Evolutionary conservation across 2,888 invertebrate species (phyloP).

Genomic region (Mimachlamys varia): DNA sequence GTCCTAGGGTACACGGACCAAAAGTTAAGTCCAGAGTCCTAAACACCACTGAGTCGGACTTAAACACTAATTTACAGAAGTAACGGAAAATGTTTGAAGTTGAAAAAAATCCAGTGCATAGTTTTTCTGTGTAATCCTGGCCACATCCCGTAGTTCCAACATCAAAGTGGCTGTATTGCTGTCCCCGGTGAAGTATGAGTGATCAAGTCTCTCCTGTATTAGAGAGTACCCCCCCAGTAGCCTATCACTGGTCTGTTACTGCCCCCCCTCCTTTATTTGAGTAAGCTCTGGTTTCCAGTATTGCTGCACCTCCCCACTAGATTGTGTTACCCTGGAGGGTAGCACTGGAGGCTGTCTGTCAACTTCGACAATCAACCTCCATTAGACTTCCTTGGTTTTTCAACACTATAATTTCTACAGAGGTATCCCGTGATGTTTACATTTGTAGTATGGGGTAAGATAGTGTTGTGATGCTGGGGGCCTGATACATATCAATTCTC

Average conservation of each 20-base stretch:
- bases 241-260: neutral
- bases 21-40: neutral
- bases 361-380: conserved; percentile 15
- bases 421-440: neutral
- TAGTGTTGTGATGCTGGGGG: conserved; percentile 1
- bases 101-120: neutral
- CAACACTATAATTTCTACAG: conserved; percentile 31
- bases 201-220: neutral
- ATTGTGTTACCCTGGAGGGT: neutral
- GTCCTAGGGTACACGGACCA: neutral
- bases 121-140: neutral
- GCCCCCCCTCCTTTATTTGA: neutral
- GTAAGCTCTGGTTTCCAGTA: neutral
- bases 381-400: conserved; percentile 2
- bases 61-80: conserved; percentile 13
- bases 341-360: conserved; percentile 27
- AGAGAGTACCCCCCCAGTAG: neutral
- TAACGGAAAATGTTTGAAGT: conserved; percentile 12
- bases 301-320: conserved; percentile 11
- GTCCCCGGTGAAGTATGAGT: conserved; percentile 22
- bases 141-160: neutral
- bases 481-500: neutral
- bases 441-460: conserved; percentile 33
- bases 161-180: neutral
- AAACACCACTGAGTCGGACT: neutral